Conservation (phyloP, 2,888 invertebrate genomes). For the Choreutis nemorana region DNA sequence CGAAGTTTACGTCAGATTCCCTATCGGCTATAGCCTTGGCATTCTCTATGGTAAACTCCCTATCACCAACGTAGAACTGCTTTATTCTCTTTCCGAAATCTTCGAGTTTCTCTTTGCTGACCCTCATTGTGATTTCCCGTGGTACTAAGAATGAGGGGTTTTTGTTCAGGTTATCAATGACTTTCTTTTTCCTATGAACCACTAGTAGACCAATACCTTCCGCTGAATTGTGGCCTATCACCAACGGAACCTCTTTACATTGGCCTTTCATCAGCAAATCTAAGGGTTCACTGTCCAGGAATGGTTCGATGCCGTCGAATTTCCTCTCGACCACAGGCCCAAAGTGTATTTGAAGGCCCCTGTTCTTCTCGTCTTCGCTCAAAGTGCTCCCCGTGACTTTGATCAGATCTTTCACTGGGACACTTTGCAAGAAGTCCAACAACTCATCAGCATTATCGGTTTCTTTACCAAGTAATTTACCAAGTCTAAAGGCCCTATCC, state of each 20-base stretch:
- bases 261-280: conserved; percentile 23
- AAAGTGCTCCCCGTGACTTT: conserved; percentile 22
- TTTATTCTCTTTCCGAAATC: conserved; percentile 29
- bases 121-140: conserved; percentile 21
- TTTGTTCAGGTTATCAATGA: conserved; percentile 19
- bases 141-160: conserved; percentile 27
- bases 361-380: conserved; percentile 25
- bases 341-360: conserved; percentile 31
- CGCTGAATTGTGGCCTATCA: conserved; percentile 33
- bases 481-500: conserved; percentile 30
- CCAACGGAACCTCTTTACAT: conserved; percentile 27
- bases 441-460: conserved; percentile 25
- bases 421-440: conserved; percentile 22
- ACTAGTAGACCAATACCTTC: conserved; percentile 29
- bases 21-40: conserved; percentile 19
- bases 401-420: conserved; percentile 21
- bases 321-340: conserved; percentile 33
- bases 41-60: conserved; percentile 19
- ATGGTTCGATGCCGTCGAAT: conserved; percentile 23
- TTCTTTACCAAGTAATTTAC: conserved; percentile 31
- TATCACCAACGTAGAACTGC: conserved; percentile 24
- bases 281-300: conserved; percentile 26
- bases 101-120: conserved; percentile 17
- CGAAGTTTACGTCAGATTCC: conserved; percentile 27
- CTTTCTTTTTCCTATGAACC: conserved; percentile 21